A percentile compares a stretch with the other conserved stretches of the same genome.
Conservation (phyloP, 2,113 vertebrate species). For the Labeo catla region DNA sequence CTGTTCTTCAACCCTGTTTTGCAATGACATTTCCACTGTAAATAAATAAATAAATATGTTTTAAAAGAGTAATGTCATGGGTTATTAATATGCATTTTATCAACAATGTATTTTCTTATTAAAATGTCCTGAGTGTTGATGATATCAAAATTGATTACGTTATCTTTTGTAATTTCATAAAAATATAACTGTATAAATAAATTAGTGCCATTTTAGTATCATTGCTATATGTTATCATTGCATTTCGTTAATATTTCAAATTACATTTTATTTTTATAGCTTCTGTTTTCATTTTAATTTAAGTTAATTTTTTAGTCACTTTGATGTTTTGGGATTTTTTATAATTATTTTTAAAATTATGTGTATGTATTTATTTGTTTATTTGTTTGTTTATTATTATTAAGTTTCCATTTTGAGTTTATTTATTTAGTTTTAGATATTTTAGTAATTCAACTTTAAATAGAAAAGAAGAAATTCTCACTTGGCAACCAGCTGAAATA, state of each 20-base stretch:
- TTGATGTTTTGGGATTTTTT: background rate
- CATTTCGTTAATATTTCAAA: background rate
- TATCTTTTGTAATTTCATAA: background rate
- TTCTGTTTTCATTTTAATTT: background rate
- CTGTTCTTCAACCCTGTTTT: background rate
- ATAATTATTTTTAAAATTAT: background rate
- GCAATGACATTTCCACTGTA: background rate
- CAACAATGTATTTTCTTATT: background rate
- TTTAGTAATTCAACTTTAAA: background rate
- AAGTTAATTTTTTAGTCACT: background rate
- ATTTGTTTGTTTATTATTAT: too few species aligned
- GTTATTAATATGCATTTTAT: background rate
- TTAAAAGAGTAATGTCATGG: background rate
- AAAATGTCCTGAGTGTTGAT: background rate
- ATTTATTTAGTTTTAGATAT: background rate
- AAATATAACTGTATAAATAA: background rate
- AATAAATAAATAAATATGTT: background rate
- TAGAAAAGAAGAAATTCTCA: background rate
- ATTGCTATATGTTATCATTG: background rate
- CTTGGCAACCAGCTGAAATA: background rate
- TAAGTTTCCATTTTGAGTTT: background rate
- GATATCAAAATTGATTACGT: background rate
- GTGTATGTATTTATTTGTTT: background rate
- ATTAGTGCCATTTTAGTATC: background rate
- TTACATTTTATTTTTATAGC: background rate